Conservation (phyloP, 2,797 vertebrate genomes). For the Ctenochaetus hawaiiensis region DNA sequence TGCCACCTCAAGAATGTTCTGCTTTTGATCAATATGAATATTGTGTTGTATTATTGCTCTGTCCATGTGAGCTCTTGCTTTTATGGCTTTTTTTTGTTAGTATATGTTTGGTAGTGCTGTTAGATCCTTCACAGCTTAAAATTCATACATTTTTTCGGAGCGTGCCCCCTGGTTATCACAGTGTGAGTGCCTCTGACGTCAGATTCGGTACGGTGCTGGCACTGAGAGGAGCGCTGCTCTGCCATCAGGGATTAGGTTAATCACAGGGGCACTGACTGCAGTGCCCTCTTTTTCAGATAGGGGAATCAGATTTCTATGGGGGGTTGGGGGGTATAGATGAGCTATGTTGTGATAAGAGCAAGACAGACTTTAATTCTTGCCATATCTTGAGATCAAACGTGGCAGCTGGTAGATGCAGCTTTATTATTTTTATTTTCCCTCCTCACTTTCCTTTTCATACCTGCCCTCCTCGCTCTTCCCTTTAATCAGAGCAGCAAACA, state of each 20-base stretch:
- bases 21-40: too few species aligned
- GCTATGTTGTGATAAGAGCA: constrained; percentile 10
- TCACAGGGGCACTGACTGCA: constrained; percentile 65
- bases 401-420: constrained; percentile 26
- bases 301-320: constrained; percentile 54
- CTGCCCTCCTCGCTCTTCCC: neutral
- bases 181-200: constrained; percentile 56
- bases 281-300: constrained; percentile 65
- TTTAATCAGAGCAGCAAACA: neutral
- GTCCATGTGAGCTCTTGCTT: neutral
- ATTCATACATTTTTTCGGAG: constrained; percentile 23
- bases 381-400: constrained; percentile 34
- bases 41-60: neutral
- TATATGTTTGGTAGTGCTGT: constrained; percentile 1
- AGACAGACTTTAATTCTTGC: constrained; percentile 17
- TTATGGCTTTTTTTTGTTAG: neutral
- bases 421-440: constrained; percentile 18
- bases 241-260: constrained; percentile 71
- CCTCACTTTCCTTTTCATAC: constrained; percentile 7
- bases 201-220: constrained; percentile 44
- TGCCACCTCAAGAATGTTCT: too few species aligned
- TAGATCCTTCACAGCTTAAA: constrained; percentile 12
- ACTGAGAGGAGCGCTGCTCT: constrained; percentile 44
- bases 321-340: neutral
- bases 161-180: constrained; percentile 41